Conservation (phyloP, 2,113 vertebrate genomes). For the Prionailurus viverrinus region DNA sequence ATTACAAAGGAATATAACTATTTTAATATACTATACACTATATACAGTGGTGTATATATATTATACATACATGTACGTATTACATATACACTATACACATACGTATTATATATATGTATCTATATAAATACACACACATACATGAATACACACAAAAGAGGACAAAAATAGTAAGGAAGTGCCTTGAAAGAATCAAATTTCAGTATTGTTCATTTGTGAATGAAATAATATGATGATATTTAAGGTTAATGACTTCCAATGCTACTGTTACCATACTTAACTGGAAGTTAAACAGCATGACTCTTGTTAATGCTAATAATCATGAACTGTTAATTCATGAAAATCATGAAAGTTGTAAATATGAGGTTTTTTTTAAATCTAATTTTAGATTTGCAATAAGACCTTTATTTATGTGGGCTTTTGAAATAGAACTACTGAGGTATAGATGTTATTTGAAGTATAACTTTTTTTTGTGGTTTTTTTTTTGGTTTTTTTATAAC, state of each 20-base stretch:
- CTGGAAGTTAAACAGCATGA: conserved; percentile 26
- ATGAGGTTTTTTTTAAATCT: neutral
- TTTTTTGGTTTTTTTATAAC: neutral
- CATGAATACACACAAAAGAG: neutral
- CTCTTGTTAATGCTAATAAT: conserved; percentile 6
- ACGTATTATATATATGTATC: neutral
- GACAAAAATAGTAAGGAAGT: neutral
- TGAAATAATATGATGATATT: conserved; percentile 41
- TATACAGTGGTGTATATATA: neutral
- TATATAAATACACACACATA: neutral
- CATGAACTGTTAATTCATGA: neutral
- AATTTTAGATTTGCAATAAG: conserved; percentile 41
- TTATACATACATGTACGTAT: neutral
- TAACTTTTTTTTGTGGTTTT: neutral
- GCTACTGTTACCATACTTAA: conserved; percentile 19
- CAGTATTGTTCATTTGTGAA: conserved; percentile 34
- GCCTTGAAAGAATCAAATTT: conserved; percentile 34
- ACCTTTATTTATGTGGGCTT: neutral
- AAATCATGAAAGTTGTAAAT: conserved; percentile 39
- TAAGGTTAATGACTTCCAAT: conserved; percentile 14
- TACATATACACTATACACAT: neutral
- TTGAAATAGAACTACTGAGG: conserved; percentile 45
- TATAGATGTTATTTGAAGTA: conserved; percentile 42
- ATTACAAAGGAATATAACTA: neutral
- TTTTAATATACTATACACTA: neutral